Evolutionary conservation across 2,888 invertebrate species (phyloP).

Genomic region (Drosophila anomalata): DNA sequence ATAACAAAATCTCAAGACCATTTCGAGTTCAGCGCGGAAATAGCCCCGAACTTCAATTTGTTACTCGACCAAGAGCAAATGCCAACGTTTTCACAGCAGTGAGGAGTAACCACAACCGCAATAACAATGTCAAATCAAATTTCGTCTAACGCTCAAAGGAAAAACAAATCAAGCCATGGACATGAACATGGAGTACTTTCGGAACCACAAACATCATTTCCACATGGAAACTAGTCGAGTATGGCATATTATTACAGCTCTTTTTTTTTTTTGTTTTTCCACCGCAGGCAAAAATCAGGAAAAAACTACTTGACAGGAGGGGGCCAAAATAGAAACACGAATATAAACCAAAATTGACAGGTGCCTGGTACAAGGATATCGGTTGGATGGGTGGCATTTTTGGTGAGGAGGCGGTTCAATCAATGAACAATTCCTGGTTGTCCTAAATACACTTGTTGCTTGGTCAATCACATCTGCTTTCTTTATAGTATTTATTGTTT

Average conservation of each 20-base stretch:
- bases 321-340: slow-evolving; percentile 19
- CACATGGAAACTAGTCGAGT: slow-evolving; percentile 34
- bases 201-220: neutral
- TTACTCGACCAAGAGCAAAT: slow-evolving; percentile 3
- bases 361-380: slow-evolving; percentile 17
- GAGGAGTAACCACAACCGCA: slow-evolving; percentile 9
- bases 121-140: slow-evolving; percentile 30
- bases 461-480: slow-evolving; percentile 18
- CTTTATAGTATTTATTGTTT: slow-evolving; percentile 9
- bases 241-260: slow-evolving; percentile 54
- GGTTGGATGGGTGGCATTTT: neutral
- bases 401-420: neutral
- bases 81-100: slow-evolving; percentile 7
- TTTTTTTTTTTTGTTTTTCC: slow-evolving; percentile 39
- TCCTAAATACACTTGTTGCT: slow-evolving; percentile 35
- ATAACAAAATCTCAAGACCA: slow-evolving; percentile 5
- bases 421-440: slow-evolving; percentile 9
- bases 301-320: slow-evolving; percentile 30
- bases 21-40: neutral
- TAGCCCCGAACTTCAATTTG: slow-evolving; percentile 20
- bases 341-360: slow-evolving; percentile 25
- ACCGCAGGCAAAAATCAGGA: slow-evolving; percentile 14
- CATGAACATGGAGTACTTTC: slow-evolving; percentile 24
- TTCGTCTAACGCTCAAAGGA: neutral
- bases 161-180: neutral